A percentile compares a stretch with the other conserved stretches of the same genome.
These are phyloP conservation scores for Xestia ashworthii DNA, from an alignment of 2,888 invertebrate genomes.

Conservation along the genomic window DNA sequence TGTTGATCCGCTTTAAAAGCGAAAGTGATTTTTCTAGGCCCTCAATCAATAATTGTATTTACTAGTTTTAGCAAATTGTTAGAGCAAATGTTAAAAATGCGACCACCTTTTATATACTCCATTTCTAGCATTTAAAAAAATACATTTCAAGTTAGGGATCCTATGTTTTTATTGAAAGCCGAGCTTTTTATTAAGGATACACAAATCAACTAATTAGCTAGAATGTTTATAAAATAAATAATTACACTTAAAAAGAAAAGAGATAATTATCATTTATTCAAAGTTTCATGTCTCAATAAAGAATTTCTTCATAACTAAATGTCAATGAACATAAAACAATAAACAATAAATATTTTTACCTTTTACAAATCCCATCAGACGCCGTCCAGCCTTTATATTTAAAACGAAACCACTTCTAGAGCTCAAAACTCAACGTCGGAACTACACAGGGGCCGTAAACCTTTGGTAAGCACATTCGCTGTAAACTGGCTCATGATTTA, in stretches of 20 bases:
- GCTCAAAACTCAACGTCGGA: constrained; percentile 17
- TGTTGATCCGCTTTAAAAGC: background rate
- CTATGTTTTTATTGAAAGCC: background rate
- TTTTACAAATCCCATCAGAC: background rate
- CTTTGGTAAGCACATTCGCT: constrained; percentile 73
- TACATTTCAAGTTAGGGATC: background rate
- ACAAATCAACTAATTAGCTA: background rate
- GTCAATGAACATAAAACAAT: too few species aligned
- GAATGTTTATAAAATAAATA: background rate
- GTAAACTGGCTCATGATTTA: constrained; percentile 82
- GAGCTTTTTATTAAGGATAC: background rate
- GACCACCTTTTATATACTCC: background rate
- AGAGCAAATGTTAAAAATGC: background rate
- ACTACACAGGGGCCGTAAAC: constrained; percentile 66
- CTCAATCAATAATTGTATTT: background rate
- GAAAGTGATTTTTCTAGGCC: background rate
- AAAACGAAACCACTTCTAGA: constrained; percentile 31
- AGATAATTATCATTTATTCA: background rate
- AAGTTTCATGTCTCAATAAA: background rate
- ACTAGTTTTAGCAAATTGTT: background rate
- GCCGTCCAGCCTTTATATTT: constrained; percentile 1
- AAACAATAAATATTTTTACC: background rate
- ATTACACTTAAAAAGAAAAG: background rate
- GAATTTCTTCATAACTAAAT: background rate
- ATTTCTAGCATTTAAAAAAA: background rate